phyloP scores from a whole-genome alignment of 2,888 invertebrate genomes.

The Rhynchonema sp. region DNA sequence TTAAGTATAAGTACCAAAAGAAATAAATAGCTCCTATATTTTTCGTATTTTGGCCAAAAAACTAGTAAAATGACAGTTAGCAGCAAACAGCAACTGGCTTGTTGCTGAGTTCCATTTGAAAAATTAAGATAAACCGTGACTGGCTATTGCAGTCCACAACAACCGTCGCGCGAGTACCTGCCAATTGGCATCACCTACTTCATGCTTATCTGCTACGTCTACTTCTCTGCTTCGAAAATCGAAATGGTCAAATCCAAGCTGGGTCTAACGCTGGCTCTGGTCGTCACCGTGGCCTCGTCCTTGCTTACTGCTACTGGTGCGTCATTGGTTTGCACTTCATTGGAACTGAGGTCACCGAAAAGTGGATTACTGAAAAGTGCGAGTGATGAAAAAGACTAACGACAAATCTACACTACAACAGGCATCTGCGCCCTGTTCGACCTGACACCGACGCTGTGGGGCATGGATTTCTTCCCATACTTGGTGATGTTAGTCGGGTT shows the following conservation, averaged over 20 bases:
- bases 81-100: not conserved
- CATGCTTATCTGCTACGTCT: slow-evolving; percentile 70
- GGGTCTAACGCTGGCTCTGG: slow-evolving; percentile 67
- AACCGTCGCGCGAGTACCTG: not conserved
- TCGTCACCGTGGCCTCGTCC: slow-evolving; percentile 56
- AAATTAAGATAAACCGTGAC: no score
- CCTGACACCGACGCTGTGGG: slow-evolving; percentile 26
- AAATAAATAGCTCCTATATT: no score
- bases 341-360: no score
- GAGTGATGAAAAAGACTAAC: no score
- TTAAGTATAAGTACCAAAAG: no score
- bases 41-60: no score
- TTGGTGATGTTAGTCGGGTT: slow-evolving; percentile 78
- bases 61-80: no score
- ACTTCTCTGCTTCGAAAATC: slow-evolving; percentile 85
- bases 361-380: not conserved
- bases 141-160: no score
- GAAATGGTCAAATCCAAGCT: slow-evolving; percentile 70
- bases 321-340: not conserved
- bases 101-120: not conserved
- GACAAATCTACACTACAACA: no score
- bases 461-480: slow-evolving; percentile 76
- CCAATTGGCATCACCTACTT: slow-evolving; percentile 47
- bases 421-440: slow-evolving; percentile 24
- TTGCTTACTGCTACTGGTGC: slow-evolving; percentile 63